phyloP scores from a whole-genome alignment of 2,797 vertebrate genomes.

The Nasua narica region DNA sequence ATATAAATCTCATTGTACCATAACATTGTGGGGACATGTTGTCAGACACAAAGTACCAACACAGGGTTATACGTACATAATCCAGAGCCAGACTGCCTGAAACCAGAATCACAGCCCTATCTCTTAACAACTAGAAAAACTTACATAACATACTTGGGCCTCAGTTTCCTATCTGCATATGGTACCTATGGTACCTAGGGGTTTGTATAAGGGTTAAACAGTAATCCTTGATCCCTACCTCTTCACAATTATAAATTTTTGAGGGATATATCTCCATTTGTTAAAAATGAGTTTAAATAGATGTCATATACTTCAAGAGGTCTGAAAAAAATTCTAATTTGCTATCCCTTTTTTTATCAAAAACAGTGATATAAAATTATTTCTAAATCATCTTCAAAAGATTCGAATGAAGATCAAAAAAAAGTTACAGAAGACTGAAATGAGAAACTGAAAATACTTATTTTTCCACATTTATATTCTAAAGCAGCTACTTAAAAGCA shows the following conservation, averaged over 20 bases:
- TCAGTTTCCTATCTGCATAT: not conserved
- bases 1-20: not conserved
- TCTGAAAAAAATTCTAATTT: not conserved
- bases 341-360: not conserved
- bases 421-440: not conserved
- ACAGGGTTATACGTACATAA: not conserved
- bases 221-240: not conserved
- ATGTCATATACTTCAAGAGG: not conserved
- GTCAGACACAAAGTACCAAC: not conserved
- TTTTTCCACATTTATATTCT: not conserved
- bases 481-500: not conserved
- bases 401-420: not conserved
- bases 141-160: not conserved
- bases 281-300: not conserved
- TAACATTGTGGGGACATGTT: not conserved
- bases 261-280: not conserved
- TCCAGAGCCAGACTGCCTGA: not conserved
- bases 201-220: not conserved
- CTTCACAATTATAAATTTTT: not conserved
- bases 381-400: not conserved
- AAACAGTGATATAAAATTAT: not conserved
- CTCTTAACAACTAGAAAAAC: not conserved
- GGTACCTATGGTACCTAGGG: not conserved
- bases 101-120: not conserved
- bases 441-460: not conserved